Evolutionary conservation across 2,797 vertebrate genomes (phyloP), one percentile per base, ranked within the genome.

Genomic region (Synaphobranchus kaupii): DNA sequence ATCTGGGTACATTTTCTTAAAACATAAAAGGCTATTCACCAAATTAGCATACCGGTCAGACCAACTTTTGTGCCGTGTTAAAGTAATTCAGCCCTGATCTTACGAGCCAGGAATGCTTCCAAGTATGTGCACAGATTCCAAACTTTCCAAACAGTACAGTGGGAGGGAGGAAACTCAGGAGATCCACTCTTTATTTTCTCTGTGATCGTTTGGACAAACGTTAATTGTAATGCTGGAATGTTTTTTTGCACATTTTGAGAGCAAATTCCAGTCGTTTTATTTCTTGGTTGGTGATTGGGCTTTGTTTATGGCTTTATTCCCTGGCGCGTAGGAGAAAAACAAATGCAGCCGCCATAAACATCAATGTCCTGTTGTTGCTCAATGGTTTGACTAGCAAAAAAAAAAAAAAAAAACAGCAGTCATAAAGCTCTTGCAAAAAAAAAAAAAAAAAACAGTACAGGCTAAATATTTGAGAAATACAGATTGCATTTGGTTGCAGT

Each of bases 401-500:
- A 50, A 50, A 50, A 50, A 31, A 71, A 28, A 28, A 68, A 34
- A 78, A 47, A 44, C 15, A n/a, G 39, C 73, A 44, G 17, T 78
- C 39, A 47, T 78, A 78, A 44, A 47, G 34, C 34, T 78, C 34
- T 78, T 22, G 39, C 73, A 10, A 52, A 6, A 52, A 52, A 52
- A 52, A 2, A 52, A 34, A 73, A 31, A 28, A 20, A 25, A 47
- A 7, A 80, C 48, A 80, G 76, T 80, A 47, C 17, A 47, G 44
- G 44, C 44, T 48, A 80, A 80, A 80, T 48, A 80, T 17, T 78
- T 76, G 20, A 84, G n/a, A 83, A 34, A 80, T 56, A 68, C 20
- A n/a, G 25, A 63, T 80, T 80, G 63, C 84, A 84, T 15, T 47
- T 83, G 80, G 87, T 83, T 83, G 84, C 56, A 50, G 0, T 0